phyloP scores from a whole-genome alignment of 2,797 vertebrate genomes.

The Sebastes vulpes region DNA sequence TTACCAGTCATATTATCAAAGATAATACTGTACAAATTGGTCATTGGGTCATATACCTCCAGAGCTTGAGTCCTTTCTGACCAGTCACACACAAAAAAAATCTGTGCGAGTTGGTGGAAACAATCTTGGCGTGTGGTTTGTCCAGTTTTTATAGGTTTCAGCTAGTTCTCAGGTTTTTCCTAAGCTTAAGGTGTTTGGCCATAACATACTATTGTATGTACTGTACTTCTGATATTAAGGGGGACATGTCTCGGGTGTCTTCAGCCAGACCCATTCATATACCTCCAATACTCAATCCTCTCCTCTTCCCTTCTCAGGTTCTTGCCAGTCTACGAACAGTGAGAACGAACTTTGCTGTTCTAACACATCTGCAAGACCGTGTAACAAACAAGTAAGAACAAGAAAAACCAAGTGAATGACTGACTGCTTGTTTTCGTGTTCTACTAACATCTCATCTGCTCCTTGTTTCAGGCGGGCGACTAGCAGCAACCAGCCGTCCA shows the following conservation, averaged over 20 bases:
- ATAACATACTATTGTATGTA: not conserved
- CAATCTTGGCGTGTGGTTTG: too few species aligned
- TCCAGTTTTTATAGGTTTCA: not conserved
- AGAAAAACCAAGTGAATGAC: not conserved
- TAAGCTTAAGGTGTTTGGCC: not conserved
- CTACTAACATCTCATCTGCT: slow-evolving; percentile 11
- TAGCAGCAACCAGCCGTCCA: slow-evolving; percentile 77
- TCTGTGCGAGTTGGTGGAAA: too few species aligned
- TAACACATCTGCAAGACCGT: slow-evolving; percentile 90
- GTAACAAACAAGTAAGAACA: slow-evolving; percentile 85
- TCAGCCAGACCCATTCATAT: not conserved
- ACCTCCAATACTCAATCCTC: not conserved
- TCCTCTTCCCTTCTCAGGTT: slow-evolving; percentile 81
- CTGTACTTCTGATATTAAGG: not conserved
- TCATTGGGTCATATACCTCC: not conserved
- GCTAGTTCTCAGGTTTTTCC: not conserved
- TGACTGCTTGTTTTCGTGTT: not conserved
- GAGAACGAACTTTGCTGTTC: slow-evolving; percentile 88
- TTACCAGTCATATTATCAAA: not conserved
- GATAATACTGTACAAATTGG: not conserved
- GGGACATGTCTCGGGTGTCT: not conserved
- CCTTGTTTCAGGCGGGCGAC: slow-evolving; percentile 80
- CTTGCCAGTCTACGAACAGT: slow-evolving; percentile 94
- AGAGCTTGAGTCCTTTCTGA: not conserved
- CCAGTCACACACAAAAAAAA: not conserved